phyloP scores from a whole-genome alignment of 2,888 invertebrate species.

The Noctua janthina region DNA sequence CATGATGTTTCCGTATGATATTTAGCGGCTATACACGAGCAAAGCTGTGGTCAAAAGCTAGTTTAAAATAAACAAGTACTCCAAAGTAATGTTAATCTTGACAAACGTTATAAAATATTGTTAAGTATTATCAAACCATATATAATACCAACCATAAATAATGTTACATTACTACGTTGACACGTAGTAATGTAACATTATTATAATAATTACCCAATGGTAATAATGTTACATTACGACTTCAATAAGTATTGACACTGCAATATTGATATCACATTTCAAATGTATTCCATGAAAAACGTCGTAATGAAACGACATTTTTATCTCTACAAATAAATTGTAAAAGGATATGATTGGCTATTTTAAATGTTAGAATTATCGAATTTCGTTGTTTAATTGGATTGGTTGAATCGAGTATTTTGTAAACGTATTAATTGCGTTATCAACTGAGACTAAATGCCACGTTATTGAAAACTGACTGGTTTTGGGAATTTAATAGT shows the following conservation, averaged over 20 bases:
- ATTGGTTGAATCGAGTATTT: neutral
- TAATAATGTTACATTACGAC: too few relatives aligned
- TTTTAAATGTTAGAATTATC: neutral
- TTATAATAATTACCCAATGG: neutral
- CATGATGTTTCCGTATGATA: neutral
- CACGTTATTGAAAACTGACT: neutral
- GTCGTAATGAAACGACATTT: constrained; percentile 3
- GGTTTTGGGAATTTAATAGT: neutral
- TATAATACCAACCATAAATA: too few relatives aligned
- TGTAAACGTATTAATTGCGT: neutral
- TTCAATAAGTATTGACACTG: constrained; percentile 6
- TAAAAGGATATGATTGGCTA: neutral
- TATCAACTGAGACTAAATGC: neutral
- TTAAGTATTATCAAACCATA: neutral
- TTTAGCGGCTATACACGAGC: neutral
- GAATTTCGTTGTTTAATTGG: neutral
- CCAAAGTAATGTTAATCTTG: neutral
- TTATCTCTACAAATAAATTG: constrained; percentile 16
- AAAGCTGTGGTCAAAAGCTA: neutral
- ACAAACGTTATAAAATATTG: neutral
- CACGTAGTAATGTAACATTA: neutral
- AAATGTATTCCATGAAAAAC: constrained; percentile 39
- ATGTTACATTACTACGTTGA: too few relatives aligned
- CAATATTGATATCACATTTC: constrained; percentile 14
- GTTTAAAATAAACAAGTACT: neutral